Base-by-base conservation (phyloP, 2,113 vertebrate species). In the Circaetus cinerascens region DNA sequence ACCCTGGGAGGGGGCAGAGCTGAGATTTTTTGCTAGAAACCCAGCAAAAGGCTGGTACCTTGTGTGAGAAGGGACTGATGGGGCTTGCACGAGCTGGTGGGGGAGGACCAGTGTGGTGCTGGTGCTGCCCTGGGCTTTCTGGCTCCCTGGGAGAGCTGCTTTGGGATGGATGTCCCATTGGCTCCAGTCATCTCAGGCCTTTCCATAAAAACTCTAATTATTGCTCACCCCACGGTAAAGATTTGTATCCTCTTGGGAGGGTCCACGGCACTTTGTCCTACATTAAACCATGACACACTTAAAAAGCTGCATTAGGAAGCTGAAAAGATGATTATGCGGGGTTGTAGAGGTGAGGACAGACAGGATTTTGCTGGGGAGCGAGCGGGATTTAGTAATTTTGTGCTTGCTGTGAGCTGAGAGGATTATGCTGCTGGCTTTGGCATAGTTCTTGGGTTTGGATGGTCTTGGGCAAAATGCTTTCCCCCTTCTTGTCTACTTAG, bases 61-160 rank as follows among this genome's bases (percentile, higher is more conserved):
- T 29, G 17, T 8, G 11, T 40, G 23, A 26, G 32, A 40, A 32
- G n/a, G 15, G 27, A 30, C 11, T 45, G 32, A 10, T 1, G 3
- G 38, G 41, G 8, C 8, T 7, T 1, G 1, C 9, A 20, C 32
- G 15, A 26, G 8, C 25, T 0, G 14, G 26, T 53, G 51, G 27
- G 16, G 11, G 11, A 38, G 13, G 9, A 17, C 26, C 0, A 5
- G 19, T 34, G 27, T 3, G 15, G 34, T 46, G 38, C 19, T 21
- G 5, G 15, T n/a, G 29, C 2, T 57, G 91, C 76, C 86, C 91
- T n/a, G 63, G 89, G 87, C 66, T 29, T 27, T 53, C 27, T 55
- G 53, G 53, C 26, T 2, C 5, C 16, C 10, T 8, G 10, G 38
- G 10, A 23, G 34, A 53, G 38, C 21, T 32, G 30, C 30, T 62